These are phyloP conservation scores for Hydractinia echinata DNA, from an alignment of 30 jellyfish, hydroid and myxozoan species.

Conservation along the genomic window DNA sequence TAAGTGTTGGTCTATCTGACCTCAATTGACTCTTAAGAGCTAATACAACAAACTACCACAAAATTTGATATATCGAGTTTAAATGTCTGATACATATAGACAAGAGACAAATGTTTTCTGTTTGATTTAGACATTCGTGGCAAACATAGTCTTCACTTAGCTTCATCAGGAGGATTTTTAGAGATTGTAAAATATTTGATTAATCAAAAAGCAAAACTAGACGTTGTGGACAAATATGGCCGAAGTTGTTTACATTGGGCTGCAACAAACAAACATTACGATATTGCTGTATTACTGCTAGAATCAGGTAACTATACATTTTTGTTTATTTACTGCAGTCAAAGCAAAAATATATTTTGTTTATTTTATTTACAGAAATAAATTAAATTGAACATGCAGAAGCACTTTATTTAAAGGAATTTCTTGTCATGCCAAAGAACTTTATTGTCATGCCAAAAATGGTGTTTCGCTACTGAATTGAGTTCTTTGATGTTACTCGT, in stretches of 20 bases:
- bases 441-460: too few species aligned
- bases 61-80: too few species aligned
- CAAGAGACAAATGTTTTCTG: background rate
- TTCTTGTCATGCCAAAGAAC: too few species aligned
- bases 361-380: background rate
- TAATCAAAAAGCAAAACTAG: constrained; percentile 31
- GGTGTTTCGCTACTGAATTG: too few species aligned
- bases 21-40: too few species aligned
- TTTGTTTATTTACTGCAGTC: background rate
- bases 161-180: constrained; percentile 40
- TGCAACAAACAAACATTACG: constrained; percentile 38
- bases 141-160: constrained; percentile 53
- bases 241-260: constrained; percentile 78
- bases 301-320: constrained; percentile 14
- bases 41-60: too few species aligned
- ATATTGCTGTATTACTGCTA: constrained; percentile 35
- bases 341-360: background rate
- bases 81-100: background rate
- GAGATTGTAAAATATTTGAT: constrained; percentile 40
- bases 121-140: constrained; percentile 47
- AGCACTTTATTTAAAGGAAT: too few species aligned
- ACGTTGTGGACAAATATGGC: constrained; percentile 43
- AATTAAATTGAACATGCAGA: too few species aligned
- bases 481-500: too few species aligned
- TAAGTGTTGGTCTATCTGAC: too few species aligned